A percentile compares a stretch with the other conserved stretches of the same genome.
Conservation (phyloP, 1,140 invertebrate species). For the Microvelia longipes region DNA sequence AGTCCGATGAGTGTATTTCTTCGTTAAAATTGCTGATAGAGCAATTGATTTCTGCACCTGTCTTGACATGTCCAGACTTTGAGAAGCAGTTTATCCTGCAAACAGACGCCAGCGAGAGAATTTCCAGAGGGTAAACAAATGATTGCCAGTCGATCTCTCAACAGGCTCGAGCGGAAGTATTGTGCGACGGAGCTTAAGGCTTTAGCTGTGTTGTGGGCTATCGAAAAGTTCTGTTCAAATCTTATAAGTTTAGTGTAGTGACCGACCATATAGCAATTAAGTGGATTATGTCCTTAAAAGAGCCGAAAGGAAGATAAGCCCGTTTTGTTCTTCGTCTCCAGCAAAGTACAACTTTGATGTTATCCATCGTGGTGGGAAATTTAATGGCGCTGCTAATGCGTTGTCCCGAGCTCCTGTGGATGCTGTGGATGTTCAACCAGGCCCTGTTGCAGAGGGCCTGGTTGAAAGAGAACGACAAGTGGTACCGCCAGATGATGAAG, state of each 20-base stretch:
- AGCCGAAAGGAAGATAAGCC: constrained; percentile 29
- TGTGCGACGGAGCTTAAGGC: constrained; percentile 32
- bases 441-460: too few species aligned
- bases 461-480: background rate
- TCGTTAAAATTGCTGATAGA: constrained; percentile 22
- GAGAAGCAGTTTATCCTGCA: constrained; percentile 20
- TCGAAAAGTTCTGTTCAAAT: constrained; percentile 26
- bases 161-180: constrained; percentile 30
- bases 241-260: constrained; percentile 27
- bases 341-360: constrained; percentile 23
- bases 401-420: constrained; percentile 4
- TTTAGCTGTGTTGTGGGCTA: constrained; percentile 28
- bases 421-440: background rate
- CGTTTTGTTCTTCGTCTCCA: constrained; percentile 25
- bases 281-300: constrained; percentile 31
- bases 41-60: constrained; percentile 14
- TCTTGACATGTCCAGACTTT: constrained; percentile 21
- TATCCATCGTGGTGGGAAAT: constrained; percentile 15
- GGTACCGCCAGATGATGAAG: background rate
- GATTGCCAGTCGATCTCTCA: constrained; percentile 30
- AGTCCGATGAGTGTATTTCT: constrained; percentile 3
- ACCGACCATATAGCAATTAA: constrained; percentile 32
- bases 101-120: constrained; percentile 22
- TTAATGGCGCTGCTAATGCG: constrained; percentile 13
- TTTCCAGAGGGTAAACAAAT: constrained; percentile 19